phyloP scores from a whole-genome alignment of 1,140 invertebrate genomes.

The Bombus ignitus region DNA sequence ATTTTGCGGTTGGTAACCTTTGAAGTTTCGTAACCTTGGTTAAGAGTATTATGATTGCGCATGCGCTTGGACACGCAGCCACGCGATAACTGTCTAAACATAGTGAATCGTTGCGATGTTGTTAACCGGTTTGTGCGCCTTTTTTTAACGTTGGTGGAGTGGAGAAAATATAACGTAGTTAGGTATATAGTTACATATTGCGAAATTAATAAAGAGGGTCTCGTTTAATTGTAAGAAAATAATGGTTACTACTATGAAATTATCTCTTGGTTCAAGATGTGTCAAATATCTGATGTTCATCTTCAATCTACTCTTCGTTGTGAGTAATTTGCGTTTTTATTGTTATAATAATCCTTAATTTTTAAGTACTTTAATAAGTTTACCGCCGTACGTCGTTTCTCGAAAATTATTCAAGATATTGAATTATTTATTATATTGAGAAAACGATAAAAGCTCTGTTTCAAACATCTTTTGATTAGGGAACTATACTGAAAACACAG shows the following conservation, averaged over 20 bases:
- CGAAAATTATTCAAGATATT: background rate
- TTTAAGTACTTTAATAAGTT: too few species aligned
- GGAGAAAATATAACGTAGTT: background rate
- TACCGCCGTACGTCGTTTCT: too few species aligned
- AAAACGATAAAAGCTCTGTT: background rate
- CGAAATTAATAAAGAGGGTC: background rate
- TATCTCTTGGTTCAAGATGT: conserved; percentile 81
- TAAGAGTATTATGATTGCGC: background rate
- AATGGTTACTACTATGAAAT: conserved; percentile 70
- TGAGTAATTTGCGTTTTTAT: conserved; percentile 79
- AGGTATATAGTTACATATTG: background rate
- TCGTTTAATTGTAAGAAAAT: conserved; percentile 7
- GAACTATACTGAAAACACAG: background rate
- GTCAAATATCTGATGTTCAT: conserved; percentile 87
- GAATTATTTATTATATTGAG: background rate
- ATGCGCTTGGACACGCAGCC: conserved; percentile 17
- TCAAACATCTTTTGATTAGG: background rate
- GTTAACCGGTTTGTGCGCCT: conserved; percentile 40
- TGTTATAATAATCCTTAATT: background rate
- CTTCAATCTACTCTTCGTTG: conserved; percentile 88
- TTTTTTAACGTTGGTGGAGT: conserved; percentile 24
- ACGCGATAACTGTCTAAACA: conserved; percentile 34
- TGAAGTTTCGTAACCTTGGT: conserved; percentile 49
- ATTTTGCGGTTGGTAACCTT: conserved; percentile 33
- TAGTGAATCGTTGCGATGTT: conserved; percentile 45